Evolutionary conservation across 2,888 invertebrate species (phyloP).

Genomic region (Drosophila dives): DNA sequence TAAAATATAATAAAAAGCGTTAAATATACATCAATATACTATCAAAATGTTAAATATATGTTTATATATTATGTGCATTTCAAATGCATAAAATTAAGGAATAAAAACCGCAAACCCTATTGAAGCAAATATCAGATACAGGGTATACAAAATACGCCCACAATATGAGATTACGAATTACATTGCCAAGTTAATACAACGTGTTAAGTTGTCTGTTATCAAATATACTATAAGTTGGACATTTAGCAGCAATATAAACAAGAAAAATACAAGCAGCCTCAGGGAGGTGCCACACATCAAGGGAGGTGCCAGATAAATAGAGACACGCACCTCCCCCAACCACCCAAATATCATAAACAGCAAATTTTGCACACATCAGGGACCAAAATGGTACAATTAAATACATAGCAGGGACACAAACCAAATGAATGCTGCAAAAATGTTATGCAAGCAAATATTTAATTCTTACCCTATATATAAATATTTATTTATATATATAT

Average conservation of each 20-base stretch:
- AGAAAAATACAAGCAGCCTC: constrained; percentile 9
- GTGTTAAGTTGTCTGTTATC: constrained; percentile 56
- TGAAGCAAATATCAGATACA: neutral
- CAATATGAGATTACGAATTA: constrained; percentile 36
- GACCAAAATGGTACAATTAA: neutral
- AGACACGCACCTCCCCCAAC: constrained; percentile 2
- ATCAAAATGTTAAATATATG: neutral
- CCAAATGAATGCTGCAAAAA: constrained; percentile 5
- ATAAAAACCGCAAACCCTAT: neutral
- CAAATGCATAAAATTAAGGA: neutral
- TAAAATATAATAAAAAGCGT: neutral
- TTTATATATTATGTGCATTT: neutral
- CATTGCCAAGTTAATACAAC: constrained; percentile 53
- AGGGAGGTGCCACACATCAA: constrained; percentile 1
- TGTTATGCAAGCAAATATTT: too few relatives aligned
- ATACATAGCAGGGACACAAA: constrained; percentile 1
- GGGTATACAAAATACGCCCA: constrained; percentile 26
- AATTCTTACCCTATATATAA: neutral
- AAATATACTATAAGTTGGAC: constrained; percentile 26
- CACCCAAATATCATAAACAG: constrained; percentile 22
- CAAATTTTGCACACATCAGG: constrained; percentile 5
- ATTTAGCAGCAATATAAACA: constrained; percentile 46
- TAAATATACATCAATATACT: neutral
- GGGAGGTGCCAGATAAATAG: constrained; percentile 6
- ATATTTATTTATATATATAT: neutral